Conservation (phyloP, 30 jellyfish, hydroid and myxozoan genomes). For the Turritopsis dohrnii region DNA sequence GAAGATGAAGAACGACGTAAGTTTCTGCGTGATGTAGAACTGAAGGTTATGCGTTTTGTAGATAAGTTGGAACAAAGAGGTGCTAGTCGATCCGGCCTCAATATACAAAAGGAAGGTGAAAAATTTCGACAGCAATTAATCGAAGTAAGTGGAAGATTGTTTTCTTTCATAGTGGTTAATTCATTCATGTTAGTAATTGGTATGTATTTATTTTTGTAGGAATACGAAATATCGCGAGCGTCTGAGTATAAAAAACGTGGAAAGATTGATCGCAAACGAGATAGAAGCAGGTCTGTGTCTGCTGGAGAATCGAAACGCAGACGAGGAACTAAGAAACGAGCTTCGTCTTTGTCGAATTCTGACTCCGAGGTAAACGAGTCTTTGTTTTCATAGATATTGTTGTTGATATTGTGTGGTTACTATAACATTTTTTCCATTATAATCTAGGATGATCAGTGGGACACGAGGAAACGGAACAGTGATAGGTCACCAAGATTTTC, state of each 20-base stretch:
- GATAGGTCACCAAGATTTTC: slow-evolving; percentile 2
- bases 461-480: not conserved
- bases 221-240: slow-evolving; percentile 14
- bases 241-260: slow-evolving; percentile 9
- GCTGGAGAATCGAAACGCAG: slow-evolving; percentile 12
- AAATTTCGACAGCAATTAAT: slow-evolving; percentile 44
- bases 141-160: too few relatives aligned
- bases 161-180: too few relatives aligned
- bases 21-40: slow-evolving; percentile 77
- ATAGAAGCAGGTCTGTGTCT: slow-evolving; percentile 17
- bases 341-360: slow-evolving; percentile 7
- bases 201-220: not conserved
- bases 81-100: slow-evolving; percentile 46
- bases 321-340: slow-evolving; percentile 3
- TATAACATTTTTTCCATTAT: not conserved
- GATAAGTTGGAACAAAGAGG: slow-evolving; percentile 79
- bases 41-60: slow-evolving; percentile 73
- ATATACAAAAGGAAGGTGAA: slow-evolving; percentile 62
- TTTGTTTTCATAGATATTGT: not conserved
- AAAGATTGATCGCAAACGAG: slow-evolving; percentile 13
- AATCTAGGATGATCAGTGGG: not conserved
- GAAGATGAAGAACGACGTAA: slow-evolving; percentile 61
- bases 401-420: not conserved
- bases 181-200: too few relatives aligned
- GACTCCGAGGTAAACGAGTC: slow-evolving; percentile 5